Evolutionary conservation across 2,113 vertebrate genomes (phyloP), one percentile per base, ranked within the genome.

Genomic region (Cyanocitta stelleri): DNA sequence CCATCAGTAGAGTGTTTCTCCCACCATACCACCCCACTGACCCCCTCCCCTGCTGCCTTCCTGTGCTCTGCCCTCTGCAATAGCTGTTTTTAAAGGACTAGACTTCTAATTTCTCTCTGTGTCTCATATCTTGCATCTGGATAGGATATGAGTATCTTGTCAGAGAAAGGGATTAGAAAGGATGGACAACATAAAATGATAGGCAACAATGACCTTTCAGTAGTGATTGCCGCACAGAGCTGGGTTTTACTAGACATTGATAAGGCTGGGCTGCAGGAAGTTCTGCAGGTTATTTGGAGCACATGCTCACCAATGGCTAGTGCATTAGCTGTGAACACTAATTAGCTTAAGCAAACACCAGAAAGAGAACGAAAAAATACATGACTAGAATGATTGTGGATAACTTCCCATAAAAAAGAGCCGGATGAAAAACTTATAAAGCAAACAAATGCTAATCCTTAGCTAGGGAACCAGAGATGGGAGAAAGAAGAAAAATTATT

Each of bases 271-370:
- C 51, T 91, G 39, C 26, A 39, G 54, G 13, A 94, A 26, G 3
- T 66, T 92, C 39, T 92, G 24, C 19, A 48, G 14, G 12, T 58
- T 93, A 55, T 80, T 95, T 52, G 69, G 68, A 82, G n/a, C 21
- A 13, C 48, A 83, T 0, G 0, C 6, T 58, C 37, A 84, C 58
- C 44, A 48, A 37, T n/a, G 55, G 29, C 33, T 89, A 71, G 73
- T 80, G 69, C 41, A 77, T 80, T 87, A 94, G 27, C 87, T 77
- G 59, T 67, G 89, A 91, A 92, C 17, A 6, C 27, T 89, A 74
- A 90, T 74, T 82, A 95, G 39, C 46, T 90, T 64, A 85, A 91
- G 46, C 55, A 90, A 95, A 89, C 66, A 71, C 19, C 63, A 82
- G 66, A 62, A 90, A 66, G 16, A 73, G 26, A 56, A 66, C 19